Base-by-base conservation (phyloP, 2,888 invertebrate species). In the Beris morrisii region DNA sequence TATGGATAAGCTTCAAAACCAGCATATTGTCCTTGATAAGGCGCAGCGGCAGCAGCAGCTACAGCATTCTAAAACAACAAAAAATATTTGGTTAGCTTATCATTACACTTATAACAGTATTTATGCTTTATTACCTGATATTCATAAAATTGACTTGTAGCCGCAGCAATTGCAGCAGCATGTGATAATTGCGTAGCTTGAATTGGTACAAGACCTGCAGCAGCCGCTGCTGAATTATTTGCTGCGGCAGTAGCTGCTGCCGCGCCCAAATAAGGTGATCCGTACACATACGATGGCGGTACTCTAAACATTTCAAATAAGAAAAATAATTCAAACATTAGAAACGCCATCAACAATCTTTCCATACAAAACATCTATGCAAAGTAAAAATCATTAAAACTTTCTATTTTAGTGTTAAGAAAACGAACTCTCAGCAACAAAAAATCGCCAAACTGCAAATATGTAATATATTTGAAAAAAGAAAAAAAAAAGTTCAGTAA, bases 131-230 rank as follows among this genome's bases (percentile, higher is more conserved):
- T 69, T 72, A 75, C 75, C 75, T 91, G 91, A 80, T 92, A 91
- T 82, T 91, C 91, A 77, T 91, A 91, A 76, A 91, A 87, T 76
- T 92, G 90, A 74, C 89, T 88, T 57, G 85, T 83, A n/a, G 90
- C 91, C 0, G 91, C 91, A 11, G 90, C 90, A 65, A 91, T 85
- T 0, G 90, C 90, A 7, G 90, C 90, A 1, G 90, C 90, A 76
- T 89, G 89, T 74, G 87, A 87, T 74, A 89, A 79, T 75, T 88
- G 89, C 32, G 83, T 80, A 38, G 84, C 81, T 69, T 87, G 88
- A 73, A 88, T 81, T 72, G 88, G 88, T 72, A 91, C 86, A 73
- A 89, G 79, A 64, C 90, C 88, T 15, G 88, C 88, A 3, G 87
- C 87, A 30, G 72, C 69, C 32, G 73, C 72, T n/a, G 73, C 71